phyloP scores from a whole-genome alignment of 2,888 invertebrate species.

The Pheosia gnoma region DNA sequence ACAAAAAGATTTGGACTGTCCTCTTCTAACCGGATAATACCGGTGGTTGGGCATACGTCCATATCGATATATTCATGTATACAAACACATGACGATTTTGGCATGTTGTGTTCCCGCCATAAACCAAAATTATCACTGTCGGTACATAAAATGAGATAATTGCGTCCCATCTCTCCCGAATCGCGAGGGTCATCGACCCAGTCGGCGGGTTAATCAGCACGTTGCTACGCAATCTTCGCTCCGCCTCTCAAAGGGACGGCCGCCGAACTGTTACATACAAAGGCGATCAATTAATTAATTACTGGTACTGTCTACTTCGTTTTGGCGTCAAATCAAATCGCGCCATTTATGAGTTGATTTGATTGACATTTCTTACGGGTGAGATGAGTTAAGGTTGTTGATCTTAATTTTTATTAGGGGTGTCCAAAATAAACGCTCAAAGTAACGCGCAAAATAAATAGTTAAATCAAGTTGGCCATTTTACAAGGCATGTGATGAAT shows the following conservation, averaged over 20 bases:
- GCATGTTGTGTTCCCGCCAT: not conserved
- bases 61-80: not conserved
- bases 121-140: not conserved
- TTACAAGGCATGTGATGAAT: too few species aligned
- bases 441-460: too few species aligned
- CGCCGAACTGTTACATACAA: not conserved
- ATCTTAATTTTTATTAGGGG: not conserved
- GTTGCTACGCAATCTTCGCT: not conserved
- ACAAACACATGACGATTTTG: not conserved
- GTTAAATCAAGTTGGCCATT: too few species aligned
- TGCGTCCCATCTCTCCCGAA: constrained; percentile 1
- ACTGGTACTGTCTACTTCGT: not conserved
- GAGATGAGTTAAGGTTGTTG: not conserved
- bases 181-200: not conserved
- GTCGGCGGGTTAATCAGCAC: not conserved
- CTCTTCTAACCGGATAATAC: too few species aligned
- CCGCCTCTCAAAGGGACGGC: not conserved
- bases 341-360: constrained; percentile 1
- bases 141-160: not conserved
- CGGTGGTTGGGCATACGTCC: too few species aligned
- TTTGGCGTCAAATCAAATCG: not conserved
- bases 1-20: too few species aligned
- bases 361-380: constrained; percentile 2
- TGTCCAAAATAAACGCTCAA: not conserved
- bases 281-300: constrained; percentile 2